Percentiles rank a stretch among this genome's conserved stretches.
These are phyloP conservation scores for Encarsia formosa DNA, from an alignment of 2,888 invertebrate genomes.

Conservation along the genomic window DNA sequence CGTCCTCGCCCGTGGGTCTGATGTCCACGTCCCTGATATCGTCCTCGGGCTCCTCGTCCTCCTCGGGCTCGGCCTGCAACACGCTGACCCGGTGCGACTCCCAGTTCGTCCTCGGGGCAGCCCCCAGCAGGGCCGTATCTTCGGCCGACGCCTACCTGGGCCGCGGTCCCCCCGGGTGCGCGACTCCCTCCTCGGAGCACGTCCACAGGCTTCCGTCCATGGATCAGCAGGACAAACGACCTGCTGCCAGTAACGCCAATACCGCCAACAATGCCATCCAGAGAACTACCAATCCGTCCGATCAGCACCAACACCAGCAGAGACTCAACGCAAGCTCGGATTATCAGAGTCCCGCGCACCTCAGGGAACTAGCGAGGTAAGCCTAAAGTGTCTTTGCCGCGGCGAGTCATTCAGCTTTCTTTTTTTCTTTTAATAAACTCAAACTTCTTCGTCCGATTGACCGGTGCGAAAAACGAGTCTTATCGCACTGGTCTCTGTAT, in stretches of 20 bases:
- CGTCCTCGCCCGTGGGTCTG: conserved; percentile 20
- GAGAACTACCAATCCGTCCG: conserved; percentile 51
- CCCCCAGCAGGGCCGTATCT: conserved; percentile 28
- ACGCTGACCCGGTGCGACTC: conserved; percentile 50
- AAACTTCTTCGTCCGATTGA: background rate
- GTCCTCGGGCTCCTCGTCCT: conserved; percentile 30
- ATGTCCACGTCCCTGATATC: conserved; percentile 11
- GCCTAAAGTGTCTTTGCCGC: conserved; percentile 47
- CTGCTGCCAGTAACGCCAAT: conserved; percentile 4
- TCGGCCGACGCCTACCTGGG: conserved; percentile 38
- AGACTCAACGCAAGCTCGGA: conserved; percentile 45
- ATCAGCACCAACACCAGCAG: conserved; percentile 35
- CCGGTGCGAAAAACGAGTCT: too few relatives aligned
- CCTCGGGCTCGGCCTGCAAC: conserved; percentile 50
- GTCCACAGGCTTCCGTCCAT: conserved; percentile 40
- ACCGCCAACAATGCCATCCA: conserved; percentile 34
- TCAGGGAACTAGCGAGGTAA: conserved; percentile 48
- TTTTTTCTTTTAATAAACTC: background rate
- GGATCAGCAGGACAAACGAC: conserved; percentile 29
- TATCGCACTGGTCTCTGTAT: too few relatives aligned
- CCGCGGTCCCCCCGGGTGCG: conserved; percentile 24
- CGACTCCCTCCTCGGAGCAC: conserved; percentile 30
- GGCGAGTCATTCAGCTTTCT: conserved; percentile 1
- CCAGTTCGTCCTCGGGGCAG: conserved; percentile 23
- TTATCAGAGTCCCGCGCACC: conserved; percentile 46